Conservation (phyloP, 2,888 invertebrate genomes). For the Andrena fulva region DNA sequence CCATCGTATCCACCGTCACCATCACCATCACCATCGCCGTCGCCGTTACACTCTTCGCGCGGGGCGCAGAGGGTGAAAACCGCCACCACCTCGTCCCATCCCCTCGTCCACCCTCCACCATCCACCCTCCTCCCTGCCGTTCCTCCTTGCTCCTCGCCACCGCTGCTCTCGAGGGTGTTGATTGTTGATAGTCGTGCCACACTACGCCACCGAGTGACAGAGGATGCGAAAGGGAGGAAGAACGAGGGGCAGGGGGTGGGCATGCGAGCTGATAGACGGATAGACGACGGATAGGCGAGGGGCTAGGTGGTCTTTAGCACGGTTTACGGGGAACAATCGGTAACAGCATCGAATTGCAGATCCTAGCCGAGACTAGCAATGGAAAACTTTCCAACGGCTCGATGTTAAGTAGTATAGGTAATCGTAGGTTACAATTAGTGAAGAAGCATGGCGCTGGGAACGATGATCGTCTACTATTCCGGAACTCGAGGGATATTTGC, state of each 20-base stretch:
- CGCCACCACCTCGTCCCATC: conserved; percentile 21
- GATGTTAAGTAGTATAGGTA: not conserved
- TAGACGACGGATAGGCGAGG: conserved; percentile 49
- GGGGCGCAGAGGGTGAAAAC: conserved; percentile 8
- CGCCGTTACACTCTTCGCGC: conserved; percentile 21
- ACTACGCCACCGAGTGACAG: conserved; percentile 40
- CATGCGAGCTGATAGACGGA: conserved; percentile 35
- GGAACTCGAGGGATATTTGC: not conserved
- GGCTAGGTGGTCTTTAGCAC: conserved; percentile 52
- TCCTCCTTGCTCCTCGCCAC: conserved; percentile 14
- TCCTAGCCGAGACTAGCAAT: not conserved
- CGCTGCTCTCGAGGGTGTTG: conserved; percentile 61
- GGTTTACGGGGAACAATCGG: conserved; percentile 35
- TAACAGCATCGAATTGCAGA: conserved; percentile 50
- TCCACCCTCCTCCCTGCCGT: conserved; percentile 10
- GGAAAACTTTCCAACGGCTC: not conserved
- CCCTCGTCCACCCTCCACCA: not conserved
- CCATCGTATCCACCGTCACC: conserved; percentile 61
- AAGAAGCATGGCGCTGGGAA: not conserved
- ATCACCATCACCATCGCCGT: conserved; percentile 36
- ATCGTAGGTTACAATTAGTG: not conserved
- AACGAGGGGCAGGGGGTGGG: conserved; percentile 1
- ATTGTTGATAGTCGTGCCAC: conserved; percentile 67
- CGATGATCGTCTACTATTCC: not conserved
- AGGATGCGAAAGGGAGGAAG: conserved; percentile 31